Percentiles rank a stretch among this genome's conserved stretches.
Conservation (phyloP, 1,140 invertebrate genomes). For the Mactra quadrangularis region DNA sequence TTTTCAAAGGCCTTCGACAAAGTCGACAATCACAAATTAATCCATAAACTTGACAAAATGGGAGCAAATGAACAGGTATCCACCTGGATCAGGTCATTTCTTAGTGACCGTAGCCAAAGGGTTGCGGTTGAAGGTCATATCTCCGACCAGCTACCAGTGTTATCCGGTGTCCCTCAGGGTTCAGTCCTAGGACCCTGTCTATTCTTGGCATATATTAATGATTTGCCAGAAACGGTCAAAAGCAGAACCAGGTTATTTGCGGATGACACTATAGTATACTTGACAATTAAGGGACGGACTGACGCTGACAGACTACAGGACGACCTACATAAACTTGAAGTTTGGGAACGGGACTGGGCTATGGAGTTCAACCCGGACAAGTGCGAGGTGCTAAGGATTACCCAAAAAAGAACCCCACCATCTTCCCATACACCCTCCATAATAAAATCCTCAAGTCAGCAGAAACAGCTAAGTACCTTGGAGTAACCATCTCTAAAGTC, state of each 20-base stretch:
- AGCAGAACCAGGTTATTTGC: constrained; percentile 11
- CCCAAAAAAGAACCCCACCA: not conserved
- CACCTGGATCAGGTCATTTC: constrained; percentile 22
- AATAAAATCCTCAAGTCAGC: not conserved
- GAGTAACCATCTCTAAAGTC: constrained; percentile 23
- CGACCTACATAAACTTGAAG: not conserved
- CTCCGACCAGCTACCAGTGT: constrained; percentile 8
- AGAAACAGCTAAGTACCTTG: constrained; percentile 33
- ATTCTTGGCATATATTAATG: constrained; percentile 34
- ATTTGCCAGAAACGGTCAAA: constrained; percentile 4
- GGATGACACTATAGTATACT: constrained; percentile 18
- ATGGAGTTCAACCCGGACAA: constrained; percentile 49
- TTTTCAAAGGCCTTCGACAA: constrained; percentile 19
- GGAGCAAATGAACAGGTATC: not conserved
- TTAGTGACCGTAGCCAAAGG: not conserved
- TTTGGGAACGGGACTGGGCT: constrained; percentile 23
- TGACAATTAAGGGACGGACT: not conserved
- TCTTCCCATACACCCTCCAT: constrained; percentile 22
- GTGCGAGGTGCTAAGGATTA: constrained; percentile 22
- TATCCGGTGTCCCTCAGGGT: constrained; percentile 38
- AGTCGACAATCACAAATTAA: constrained; percentile 40
- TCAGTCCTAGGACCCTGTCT: constrained; percentile 17
- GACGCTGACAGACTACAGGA: not conserved
- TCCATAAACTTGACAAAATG: constrained; percentile 12
- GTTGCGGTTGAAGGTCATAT: constrained; percentile 27